phyloP scores from a whole-genome alignment of 2,888 invertebrate genomes.

The Pachymerium ferrugineum region DNA sequence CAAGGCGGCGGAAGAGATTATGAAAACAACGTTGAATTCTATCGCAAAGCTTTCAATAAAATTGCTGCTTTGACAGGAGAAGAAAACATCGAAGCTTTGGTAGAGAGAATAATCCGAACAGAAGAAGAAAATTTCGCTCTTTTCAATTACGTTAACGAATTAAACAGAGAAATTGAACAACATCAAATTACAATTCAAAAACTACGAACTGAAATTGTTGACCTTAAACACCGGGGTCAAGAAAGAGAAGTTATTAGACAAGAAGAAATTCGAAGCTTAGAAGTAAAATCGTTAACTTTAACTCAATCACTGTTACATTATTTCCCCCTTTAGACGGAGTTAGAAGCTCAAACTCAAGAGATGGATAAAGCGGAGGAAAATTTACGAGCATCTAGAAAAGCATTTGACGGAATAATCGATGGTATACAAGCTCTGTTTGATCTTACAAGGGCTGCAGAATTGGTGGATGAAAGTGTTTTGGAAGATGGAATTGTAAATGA shows the following conservation, averaged over 20 bases:
- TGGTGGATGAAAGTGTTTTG: slow-evolving; percentile 45
- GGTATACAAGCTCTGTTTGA: slow-evolving; percentile 55
- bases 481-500: slow-evolving; percentile 63
- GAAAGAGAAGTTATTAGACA: not conserved
- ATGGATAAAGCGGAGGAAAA: slow-evolving; percentile 38
- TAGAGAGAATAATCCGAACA: slow-evolving; percentile 69
- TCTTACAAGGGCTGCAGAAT: slow-evolving; percentile 64
- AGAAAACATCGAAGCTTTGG: slow-evolving; percentile 52
- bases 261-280: not conserved
- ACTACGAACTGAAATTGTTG: slow-evolving; percentile 35
- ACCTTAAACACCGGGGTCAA: not conserved
- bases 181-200: not conserved
- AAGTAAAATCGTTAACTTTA: too few species aligned
- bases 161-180: slow-evolving; percentile 57
- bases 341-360: slow-evolving; percentile 28
- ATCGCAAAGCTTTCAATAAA: slow-evolving; percentile 67
- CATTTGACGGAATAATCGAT: slow-evolving; percentile 49
- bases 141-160: slow-evolving; percentile 83
- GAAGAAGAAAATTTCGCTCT: slow-evolving; percentile 88
- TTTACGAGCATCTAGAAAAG: slow-evolving; percentile 46
- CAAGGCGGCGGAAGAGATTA: slow-evolving; percentile 42
- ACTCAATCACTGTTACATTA: too few species aligned
- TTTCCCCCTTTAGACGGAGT: slow-evolving; percentile 3
- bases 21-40: slow-evolving; percentile 64
- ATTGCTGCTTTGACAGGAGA: slow-evolving; percentile 57